Evolutionary conservation across 1,140 invertebrate genomes (phyloP), one percentile per base, ranked within the genome.

Genomic region (Cotesia chilonis): DNA sequence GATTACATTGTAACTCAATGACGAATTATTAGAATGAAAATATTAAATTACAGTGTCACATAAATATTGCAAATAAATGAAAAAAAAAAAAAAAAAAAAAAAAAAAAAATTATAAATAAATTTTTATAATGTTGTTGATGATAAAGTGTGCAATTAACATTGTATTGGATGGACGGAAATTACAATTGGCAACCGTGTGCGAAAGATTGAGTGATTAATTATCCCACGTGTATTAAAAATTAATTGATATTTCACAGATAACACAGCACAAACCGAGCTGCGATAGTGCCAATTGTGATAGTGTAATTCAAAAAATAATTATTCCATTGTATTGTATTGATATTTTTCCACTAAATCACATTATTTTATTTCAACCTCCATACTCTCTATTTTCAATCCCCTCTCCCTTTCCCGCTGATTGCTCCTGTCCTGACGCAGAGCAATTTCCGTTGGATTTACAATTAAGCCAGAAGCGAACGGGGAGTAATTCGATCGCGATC

Each of bases 161-260:
- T 51, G 47, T 51, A 9, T 9, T 55, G 20, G 61, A 65, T 66
- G 52, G 12, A 41, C 7, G 36, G 37, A 41, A 17, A 64, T 64
- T 64, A 64, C 36, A 64, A 14, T 64, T 37, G 36, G 10, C 10
- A 17, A 57, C 7, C 54, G 54, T 10, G 20, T 35, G 7, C 12
- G 20, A 36, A 60, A 28, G 59, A 60, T 60, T 60, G 17, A 60
- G 37, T 60, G 69, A 77, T 78, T 73, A 78, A 77, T 80, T 77
- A 77, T 70, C 71, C 72, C 68, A 70, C 60, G 73, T 69, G 67
- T 66, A 54, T 76, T 72, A 73, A 75, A 75, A 80, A 81, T 81
- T 81, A 83, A 84, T 82, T 82, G 80, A 82, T 79, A 76, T 80
- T 83, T 79, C 77, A 80, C 83, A 80, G 82, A 83, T 84, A 80